These are phyloP conservation scores for Daboia siamensis DNA, from an alignment of 2,113 vertebrate genomes.

Conservation along the genomic window DNA sequence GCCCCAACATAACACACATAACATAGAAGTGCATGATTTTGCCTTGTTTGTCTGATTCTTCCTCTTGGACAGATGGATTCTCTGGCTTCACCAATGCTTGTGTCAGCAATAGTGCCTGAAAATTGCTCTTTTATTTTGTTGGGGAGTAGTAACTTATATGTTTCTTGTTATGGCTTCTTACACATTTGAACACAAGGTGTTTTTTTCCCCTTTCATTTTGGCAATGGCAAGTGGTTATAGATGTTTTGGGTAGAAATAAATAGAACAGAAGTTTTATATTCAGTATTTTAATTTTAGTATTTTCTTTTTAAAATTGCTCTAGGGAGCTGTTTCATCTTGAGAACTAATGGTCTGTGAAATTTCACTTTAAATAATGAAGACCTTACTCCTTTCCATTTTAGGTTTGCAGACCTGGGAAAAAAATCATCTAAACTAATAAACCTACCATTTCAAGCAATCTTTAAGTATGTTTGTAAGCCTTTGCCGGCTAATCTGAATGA, in stretches of 20 bases:
- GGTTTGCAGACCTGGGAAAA: slow-evolving; percentile 34
- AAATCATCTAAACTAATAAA: slow-evolving; percentile 12
- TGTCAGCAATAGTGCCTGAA: not conserved
- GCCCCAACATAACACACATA: not conserved
- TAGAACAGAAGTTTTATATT: slow-evolving; percentile 45
- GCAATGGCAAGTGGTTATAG: slow-evolving; percentile 14
- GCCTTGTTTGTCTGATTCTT: not conserved
- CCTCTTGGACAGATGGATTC: not conserved
- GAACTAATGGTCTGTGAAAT: slow-evolving; percentile 68
- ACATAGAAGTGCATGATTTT: not conserved
- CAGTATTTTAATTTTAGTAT: slow-evolving; percentile 49
- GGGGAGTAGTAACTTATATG: not conserved
- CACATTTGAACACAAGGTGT: slow-evolving; percentile 30
- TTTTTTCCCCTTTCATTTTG: not conserved
- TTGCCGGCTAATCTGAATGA: slow-evolving; percentile 24
- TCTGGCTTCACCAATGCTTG: not conserved
- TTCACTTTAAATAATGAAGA: slow-evolving; percentile 64
- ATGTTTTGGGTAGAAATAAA: slow-evolving; percentile 28
- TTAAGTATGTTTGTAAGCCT: not conserved
- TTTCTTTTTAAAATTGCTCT: slow-evolving; percentile 39
- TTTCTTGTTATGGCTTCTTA: slow-evolving; percentile 16
- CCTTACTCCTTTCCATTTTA: not conserved
- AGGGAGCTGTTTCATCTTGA: slow-evolving; percentile 61
- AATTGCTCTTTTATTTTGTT: slow-evolving; percentile 11
- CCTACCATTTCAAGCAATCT: not conserved